Base-by-base conservation (phyloP, 2,888 invertebrate genomes). In the Agrotis ipsilon region DNA sequence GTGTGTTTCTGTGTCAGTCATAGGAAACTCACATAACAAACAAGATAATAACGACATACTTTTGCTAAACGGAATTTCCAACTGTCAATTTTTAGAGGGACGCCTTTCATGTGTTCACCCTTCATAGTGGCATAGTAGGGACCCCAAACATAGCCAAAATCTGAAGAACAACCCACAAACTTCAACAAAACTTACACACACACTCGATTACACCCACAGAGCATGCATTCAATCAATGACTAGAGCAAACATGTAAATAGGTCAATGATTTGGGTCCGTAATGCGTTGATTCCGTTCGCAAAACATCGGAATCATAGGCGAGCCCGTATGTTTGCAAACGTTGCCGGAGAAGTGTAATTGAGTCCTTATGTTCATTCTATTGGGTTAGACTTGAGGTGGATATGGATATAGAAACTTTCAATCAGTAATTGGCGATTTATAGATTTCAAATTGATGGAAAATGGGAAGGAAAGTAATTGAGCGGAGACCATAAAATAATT, bases 241-340 rank as follows among this genome's bases (percentile, higher is more conserved):
- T 70, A 68, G 16, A 18, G 27, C 81, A 83, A 83, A 83, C 79
- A 81, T 63, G 79, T 72, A 83, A 59, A 65, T 83, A 72, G 83
- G 83, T 83, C 83, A 83, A 79, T 81, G 81, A 77, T 81, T 74
- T 66, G 18, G 27, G 61, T 13, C 11, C 59, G 63, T 83, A 81
- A 83, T 81, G 83, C 80, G 83, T 83, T 83, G 82, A 82, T 81
- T 74, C 32, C 54, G 65, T 46, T 58, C 46, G 75, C 76, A 71
- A 83, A 83, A 83, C 72, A 72, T 75, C 68, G 66, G 70, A 75
- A 55, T 77, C 83, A 80, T 80, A 65, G 68, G 48, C 51, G n/a
- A 19, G 54, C 82, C 68, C 72, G 70, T 59, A 75, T 82, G 52
- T 59, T 52, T 21, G 48, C 32, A 9, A 51, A 72, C 43, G 59